These are phyloP conservation scores for Montipora cactus DNA, from an alignment of 64 coral and sea anemone species.

Conservation along the genomic window DNA sequence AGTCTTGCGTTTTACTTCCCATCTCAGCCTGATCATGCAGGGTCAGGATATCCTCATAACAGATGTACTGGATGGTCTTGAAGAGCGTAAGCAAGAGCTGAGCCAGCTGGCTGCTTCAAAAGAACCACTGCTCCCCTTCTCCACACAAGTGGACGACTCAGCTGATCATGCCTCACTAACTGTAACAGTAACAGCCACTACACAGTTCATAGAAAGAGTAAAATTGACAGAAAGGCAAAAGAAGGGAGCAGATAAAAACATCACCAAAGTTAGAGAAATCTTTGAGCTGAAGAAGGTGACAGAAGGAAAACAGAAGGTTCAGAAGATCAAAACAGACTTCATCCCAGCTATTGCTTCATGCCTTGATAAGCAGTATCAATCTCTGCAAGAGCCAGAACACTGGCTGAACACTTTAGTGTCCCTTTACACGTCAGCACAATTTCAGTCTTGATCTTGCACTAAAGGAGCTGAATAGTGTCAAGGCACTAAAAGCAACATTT, in stretches of 20 bases:
- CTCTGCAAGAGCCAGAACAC: constrained; percentile 28
- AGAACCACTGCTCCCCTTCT: constrained; percentile 63
- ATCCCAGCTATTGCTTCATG: constrained; percentile 36
- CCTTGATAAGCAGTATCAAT: constrained; percentile 11
- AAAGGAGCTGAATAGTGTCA: constrained; percentile 37
- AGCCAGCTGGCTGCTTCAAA: constrained; percentile 29
- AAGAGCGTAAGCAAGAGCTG: constrained; percentile 64
- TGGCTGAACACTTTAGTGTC: constrained; percentile 17
- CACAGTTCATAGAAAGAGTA: constrained; percentile 55
- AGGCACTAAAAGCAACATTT: constrained; percentile 12
- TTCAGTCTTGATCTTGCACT: constrained; percentile 46
- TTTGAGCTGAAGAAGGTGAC: constrained; percentile 60
- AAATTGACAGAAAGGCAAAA: neutral
- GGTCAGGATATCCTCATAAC: constrained; percentile 61
- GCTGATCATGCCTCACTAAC: constrained; percentile 55
- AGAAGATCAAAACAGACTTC: constrained; percentile 59
- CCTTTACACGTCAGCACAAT: constrained; percentile 10
- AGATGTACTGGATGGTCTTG: constrained; percentile 40
- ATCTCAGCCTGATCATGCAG: constrained; percentile 60
- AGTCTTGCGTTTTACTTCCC: constrained; percentile 59
- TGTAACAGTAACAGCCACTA: constrained; percentile 59
- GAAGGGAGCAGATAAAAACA: constrained; percentile 34
- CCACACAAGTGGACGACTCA: constrained; percentile 37
- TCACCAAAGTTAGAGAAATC: constrained; percentile 52
- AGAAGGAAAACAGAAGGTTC: constrained; percentile 50